These are phyloP conservation scores for Yponomeuta evonymella DNA, from an alignment of 2,888 invertebrate genomes.

Conservation along the genomic window DNA sequence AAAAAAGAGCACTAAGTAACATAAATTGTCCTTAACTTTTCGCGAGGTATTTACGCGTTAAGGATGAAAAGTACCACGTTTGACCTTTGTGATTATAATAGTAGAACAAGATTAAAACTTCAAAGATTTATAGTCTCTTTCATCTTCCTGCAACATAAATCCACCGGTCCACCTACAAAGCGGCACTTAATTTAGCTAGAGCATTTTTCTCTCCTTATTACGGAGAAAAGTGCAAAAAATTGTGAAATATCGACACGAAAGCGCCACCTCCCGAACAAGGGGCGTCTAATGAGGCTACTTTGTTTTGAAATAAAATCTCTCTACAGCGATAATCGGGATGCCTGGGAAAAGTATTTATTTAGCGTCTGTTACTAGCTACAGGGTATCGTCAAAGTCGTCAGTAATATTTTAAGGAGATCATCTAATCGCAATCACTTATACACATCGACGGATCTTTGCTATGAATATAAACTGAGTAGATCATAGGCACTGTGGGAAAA, in stretches of 20 bases:
- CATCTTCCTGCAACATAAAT: background rate
- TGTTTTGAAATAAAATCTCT: background rate
- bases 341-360: background rate
- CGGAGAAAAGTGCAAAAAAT: background rate
- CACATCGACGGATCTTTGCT: background rate
- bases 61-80: background rate
- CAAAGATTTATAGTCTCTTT: background rate
- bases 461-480: background rate
- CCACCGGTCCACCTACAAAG: background rate
- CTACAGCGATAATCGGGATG: background rate
- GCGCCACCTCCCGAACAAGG: background rate
- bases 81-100: background rate
- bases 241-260: background rate
- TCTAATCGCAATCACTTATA: too few species aligned
- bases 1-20: too few species aligned
- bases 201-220: constrained; percentile 1
- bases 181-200: background rate
- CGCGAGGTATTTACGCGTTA: background rate
- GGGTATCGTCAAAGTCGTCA: too few species aligned
- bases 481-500: background rate
- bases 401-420: too few species aligned
- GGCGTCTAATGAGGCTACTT: background rate
- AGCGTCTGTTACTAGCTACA: background rate
- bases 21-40: too few species aligned
- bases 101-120: background rate